Evolutionary conservation across 2,888 invertebrate species (phyloP).

Genomic region (Keiferia lycopersicella): DNA sequence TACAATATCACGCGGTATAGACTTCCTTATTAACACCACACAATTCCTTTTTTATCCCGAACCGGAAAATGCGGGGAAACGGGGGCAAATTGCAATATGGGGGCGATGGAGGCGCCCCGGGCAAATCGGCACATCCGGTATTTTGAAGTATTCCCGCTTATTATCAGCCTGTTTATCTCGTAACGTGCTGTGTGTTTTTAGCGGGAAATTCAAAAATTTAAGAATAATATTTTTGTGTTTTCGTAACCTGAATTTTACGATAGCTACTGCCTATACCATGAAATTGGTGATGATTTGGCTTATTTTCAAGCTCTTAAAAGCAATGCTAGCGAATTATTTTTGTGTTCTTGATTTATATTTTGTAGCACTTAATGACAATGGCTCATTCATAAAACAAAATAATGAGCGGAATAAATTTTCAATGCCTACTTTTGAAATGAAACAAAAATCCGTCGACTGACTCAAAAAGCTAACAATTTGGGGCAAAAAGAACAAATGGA

Average conservation of each 20-base stretch:
- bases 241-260: background rate
- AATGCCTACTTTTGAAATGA: background rate
- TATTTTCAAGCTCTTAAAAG: no score
- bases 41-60: conserved; percentile 56
- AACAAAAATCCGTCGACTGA: conserved; percentile 1
- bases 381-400: background rate
- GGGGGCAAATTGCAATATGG: conserved; percentile 44
- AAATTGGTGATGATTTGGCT: background rate
- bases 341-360: background rate
- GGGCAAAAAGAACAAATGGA: conserved; percentile 18
- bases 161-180: conserved; percentile 36
- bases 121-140: conserved; percentile 49
- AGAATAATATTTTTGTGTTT: conserved; percentile 13
- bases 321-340: background rate
- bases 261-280: background rate
- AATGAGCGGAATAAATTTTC: background rate
- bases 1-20: background rate
- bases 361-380: no score
- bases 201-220: background rate
- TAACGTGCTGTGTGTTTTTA: conserved; percentile 4
- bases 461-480: conserved; percentile 17
- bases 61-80: conserved; percentile 43
- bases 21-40: conserved; percentile 53
- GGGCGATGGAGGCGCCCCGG: conserved; percentile 41
- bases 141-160: conserved; percentile 32